Conservation (phyloP, 2,113 vertebrate genomes). For the Dipodomys merriami region DNA sequence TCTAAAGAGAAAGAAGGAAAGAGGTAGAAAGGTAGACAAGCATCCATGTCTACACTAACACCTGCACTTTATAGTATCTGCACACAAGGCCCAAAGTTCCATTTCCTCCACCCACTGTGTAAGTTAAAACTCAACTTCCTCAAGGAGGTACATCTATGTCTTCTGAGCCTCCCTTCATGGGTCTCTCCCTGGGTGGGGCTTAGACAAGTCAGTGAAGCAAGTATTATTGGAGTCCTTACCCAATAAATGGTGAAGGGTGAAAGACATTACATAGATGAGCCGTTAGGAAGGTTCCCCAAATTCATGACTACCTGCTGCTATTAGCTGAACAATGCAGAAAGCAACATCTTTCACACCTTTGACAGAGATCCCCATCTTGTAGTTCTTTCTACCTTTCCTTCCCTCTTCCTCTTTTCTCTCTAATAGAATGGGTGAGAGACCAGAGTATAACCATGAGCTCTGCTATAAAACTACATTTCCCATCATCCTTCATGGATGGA, state of each 20-base stretch:
- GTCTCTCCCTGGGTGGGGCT: background rate
- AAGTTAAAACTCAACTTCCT: background rate
- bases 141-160: background rate
- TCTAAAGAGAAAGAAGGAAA: background rate
- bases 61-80: background rate
- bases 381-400: too few species aligned
- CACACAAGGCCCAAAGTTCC: background rate
- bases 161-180: background rate
- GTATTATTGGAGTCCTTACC: background rate
- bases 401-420: too few species aligned
- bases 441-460: background rate
- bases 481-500: background rate
- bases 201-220: background rate
- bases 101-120: background rate
- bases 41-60: too few species aligned
- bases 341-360: too few species aligned
- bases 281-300: background rate
- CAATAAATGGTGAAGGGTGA: background rate
- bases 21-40: background rate
- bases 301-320: background rate
- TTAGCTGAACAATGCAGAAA: background rate
- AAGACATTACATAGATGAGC: background rate
- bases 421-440: too few species aligned
- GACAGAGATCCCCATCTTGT: too few species aligned
- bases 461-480: background rate